phyloP scores from a whole-genome alignment of 1,140 invertebrate species.

The Ridgeia piscesae region DNA sequence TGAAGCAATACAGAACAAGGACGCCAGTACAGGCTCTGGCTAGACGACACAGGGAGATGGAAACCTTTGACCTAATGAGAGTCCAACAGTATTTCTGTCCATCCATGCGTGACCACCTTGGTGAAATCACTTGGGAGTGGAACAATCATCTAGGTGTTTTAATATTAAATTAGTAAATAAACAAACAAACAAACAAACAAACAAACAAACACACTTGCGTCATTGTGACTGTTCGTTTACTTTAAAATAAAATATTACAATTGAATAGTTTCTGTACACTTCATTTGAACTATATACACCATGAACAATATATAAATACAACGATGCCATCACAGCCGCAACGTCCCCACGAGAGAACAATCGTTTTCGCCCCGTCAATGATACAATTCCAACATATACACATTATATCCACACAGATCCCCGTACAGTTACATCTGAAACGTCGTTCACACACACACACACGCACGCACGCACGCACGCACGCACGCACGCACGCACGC shows the following conservation, averaged over 20 bases:
- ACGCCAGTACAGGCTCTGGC: too few species aligned
- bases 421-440: neutral
- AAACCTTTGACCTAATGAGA: too few species aligned
- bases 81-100: too few species aligned
- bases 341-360: neutral
- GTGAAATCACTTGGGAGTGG: too few species aligned
- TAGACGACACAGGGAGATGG: too few species aligned
- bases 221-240: neutral
- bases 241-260: constrained; percentile 7
- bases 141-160: too few species aligned
- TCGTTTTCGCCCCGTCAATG: neutral
- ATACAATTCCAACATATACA: neutral
- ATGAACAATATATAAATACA: neutral
- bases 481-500: too few species aligned
- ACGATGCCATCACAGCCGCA: neutral
- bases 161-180: too few species aligned
- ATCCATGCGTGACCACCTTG: too few species aligned
- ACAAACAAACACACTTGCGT: neutral
- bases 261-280: neutral
- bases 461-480: too few species aligned
- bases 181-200: neutral
- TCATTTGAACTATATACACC: neutral
- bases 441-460: neutral
- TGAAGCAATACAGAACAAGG: too few species aligned
- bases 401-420: neutral